Evolutionary conservation across 2,888 invertebrate genomes (phyloP).

Genomic region (Muschampia plurimacula): DNA sequence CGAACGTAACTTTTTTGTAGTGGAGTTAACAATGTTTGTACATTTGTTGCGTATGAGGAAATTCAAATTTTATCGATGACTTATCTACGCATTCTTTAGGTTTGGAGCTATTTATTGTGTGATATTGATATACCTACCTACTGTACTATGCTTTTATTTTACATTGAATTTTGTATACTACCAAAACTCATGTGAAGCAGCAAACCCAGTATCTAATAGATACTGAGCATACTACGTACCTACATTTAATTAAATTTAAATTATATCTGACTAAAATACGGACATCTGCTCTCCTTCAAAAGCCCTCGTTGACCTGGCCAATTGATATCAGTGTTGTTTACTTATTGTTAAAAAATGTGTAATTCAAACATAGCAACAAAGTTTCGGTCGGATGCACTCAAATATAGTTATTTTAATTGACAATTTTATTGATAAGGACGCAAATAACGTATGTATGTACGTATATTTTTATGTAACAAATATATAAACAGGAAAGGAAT

Average conservation of each 20-base stretch:
- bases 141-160: neutral
- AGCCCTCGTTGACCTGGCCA: neutral
- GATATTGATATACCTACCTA: neutral
- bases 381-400: neutral
- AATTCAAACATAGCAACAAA: slow-evolving; percentile 12
- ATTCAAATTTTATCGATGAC: slow-evolving; percentile 1
- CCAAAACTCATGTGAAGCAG: neutral
- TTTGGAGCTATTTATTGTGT: neutral
- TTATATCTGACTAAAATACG: neutral
- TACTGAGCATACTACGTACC: too few relatives aligned
- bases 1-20: neutral
- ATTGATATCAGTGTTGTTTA: neutral
- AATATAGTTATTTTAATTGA: neutral
- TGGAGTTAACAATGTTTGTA: too few relatives aligned
- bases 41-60: neutral
- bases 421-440: slow-evolving; percentile 1
- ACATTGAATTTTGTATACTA: neutral
- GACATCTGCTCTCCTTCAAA: neutral
- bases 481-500: too few relatives aligned
- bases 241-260: neutral
- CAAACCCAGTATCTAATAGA: neutral
- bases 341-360: neutral
- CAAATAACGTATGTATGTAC: neutral
- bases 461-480: too few relatives aligned
- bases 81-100: neutral